These are phyloP conservation scores for Drosophila putrida DNA, from an alignment of 2,888 invertebrate species.

Conservation along the genomic window DNA sequence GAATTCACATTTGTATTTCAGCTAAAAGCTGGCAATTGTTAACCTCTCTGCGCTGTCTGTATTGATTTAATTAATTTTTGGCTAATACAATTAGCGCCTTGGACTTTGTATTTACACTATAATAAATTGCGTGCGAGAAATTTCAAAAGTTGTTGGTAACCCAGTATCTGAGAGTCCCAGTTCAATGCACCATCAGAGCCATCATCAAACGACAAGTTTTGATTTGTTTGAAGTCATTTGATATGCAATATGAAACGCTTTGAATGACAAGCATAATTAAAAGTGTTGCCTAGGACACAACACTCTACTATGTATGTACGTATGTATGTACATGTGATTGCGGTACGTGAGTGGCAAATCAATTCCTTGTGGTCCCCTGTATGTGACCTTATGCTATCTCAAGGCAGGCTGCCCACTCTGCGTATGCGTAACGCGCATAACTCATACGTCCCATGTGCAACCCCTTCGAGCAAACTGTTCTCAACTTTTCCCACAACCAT, in stretches of 20 bases:
- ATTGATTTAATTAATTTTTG: slow-evolving; percentile 69
- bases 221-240: slow-evolving; percentile 47
- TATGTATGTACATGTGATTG: slow-evolving; percentile 22
- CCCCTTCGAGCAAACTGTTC: slow-evolving; percentile 5
- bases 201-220: slow-evolving; percentile 12
- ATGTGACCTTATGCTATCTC: slow-evolving; percentile 27
- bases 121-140: slow-evolving; percentile 59
- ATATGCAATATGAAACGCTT: slow-evolving; percentile 45
- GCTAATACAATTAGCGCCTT: slow-evolving; percentile 69
- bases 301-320: slow-evolving; percentile 1
- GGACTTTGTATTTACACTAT: slow-evolving; percentile 38
- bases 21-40: slow-evolving; percentile 51
- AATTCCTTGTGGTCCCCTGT: slow-evolving; percentile 33
- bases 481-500: slow-evolving; percentile 26
- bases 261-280: slow-evolving; percentile 64
- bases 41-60: slow-evolving; percentile 34
- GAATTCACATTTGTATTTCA: slow-evolving; percentile 27
- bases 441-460: slow-evolving; percentile 50
- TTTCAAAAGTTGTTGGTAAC: slow-evolving; percentile 35
- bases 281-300: slow-evolving; percentile 53
- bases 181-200: slow-evolving; percentile 38
- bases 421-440: slow-evolving; percentile 46
- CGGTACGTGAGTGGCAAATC: slow-evolving; percentile 56
- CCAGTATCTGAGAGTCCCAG: slow-evolving; percentile 5
- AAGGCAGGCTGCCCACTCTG: slow-evolving; percentile 36